Conservation (phyloP, 2,888 invertebrate species). For the Chloromyia formosa region DNA sequence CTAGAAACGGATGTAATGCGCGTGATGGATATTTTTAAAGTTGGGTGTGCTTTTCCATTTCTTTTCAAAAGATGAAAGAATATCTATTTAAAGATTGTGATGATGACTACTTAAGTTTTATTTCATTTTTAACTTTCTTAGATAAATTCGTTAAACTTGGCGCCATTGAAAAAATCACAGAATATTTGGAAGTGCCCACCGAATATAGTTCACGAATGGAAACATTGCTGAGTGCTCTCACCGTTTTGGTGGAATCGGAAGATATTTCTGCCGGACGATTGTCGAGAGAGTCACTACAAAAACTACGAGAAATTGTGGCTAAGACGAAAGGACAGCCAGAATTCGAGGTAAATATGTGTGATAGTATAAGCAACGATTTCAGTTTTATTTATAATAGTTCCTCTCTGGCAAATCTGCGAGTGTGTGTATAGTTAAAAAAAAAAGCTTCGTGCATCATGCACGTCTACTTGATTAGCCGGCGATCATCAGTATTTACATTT, state of each 20-base stretch:
- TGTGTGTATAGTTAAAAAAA: too few relatives aligned
- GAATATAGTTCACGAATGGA: constrained; percentile 53
- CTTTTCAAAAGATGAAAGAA: too few relatives aligned
- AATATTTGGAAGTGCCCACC: constrained; percentile 46
- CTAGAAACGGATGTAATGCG: too few relatives aligned
- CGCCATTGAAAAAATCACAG: constrained; percentile 50
- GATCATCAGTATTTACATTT: too few relatives aligned
- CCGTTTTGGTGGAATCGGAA: constrained; percentile 49
- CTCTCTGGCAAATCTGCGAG: too few relatives aligned
- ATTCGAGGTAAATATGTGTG: constrained; percentile 30
- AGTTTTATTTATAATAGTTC: too few relatives aligned
- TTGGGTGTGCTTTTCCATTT: too few relatives aligned
- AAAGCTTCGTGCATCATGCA: too few relatives aligned
- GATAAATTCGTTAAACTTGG: constrained; percentile 53
- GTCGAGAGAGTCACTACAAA: constrained; percentile 42
- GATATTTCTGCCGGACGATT: constrained; percentile 47
- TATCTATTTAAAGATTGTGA: too few relatives aligned
- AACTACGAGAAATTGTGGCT: constrained; percentile 37
- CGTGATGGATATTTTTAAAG: too few relatives aligned
- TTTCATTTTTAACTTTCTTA: constrained; percentile 43
- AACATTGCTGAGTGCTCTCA: constrained; percentile 53
- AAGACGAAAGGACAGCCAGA: constrained; percentile 37
- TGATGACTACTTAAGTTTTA: background rate
- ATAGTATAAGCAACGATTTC: background rate
- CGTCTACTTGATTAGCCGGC: too few relatives aligned